Evolutionary conservation across 2,113 vertebrate genomes (phyloP), one percentile per base, ranked within the genome.

Genomic region (Dendrocopos noguchii): DNA sequence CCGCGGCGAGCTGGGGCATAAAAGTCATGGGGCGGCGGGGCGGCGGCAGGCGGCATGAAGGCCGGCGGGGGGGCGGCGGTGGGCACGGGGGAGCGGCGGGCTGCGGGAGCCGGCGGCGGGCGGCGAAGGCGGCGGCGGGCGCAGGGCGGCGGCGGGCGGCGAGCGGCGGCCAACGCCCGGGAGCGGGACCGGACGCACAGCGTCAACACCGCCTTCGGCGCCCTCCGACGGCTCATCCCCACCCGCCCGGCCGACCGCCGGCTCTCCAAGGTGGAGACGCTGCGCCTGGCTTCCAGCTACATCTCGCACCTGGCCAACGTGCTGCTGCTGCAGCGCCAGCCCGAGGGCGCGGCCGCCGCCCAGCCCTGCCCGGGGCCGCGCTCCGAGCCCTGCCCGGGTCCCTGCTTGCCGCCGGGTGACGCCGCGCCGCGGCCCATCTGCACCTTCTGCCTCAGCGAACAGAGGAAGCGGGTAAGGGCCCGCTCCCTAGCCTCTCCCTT

Each of bases 211-310:
- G 98, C 98, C 57, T 99, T 99, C 98, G 97, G 97, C 39, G 97
- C 98, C 34, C 98, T 99, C 75, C 98, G 98, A 90, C 97, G 98
- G 14, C 98, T 99, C 91, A 99, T 99, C 64, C 98, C 98, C 91
- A 99, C 98, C 21, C 98, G 98, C 68, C 98, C 98, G 7, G 97
- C 97, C 2, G 98, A 98, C 96, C 96, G 98, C 82, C 98, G 98
- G 93, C 98, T 99, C 33, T 99, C 98, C 95, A 99, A 99, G 97
- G 98, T 99, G 47, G 98, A 99, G 97, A 99, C 98, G 47, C 97
- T 99, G 95, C 98, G 98, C 76, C 96, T 99, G 96, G 98, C 98
- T 31, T 97, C 98, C 81, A 98, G 98, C 97, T 99, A 99, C 97
- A 99, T 99, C 97, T 97, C 98, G 3, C 98, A 99, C 97, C 97